Evolutionary conservation across 1,140 invertebrate genomes (phyloP).

Genomic region (Apolygus lucorum): DNA sequence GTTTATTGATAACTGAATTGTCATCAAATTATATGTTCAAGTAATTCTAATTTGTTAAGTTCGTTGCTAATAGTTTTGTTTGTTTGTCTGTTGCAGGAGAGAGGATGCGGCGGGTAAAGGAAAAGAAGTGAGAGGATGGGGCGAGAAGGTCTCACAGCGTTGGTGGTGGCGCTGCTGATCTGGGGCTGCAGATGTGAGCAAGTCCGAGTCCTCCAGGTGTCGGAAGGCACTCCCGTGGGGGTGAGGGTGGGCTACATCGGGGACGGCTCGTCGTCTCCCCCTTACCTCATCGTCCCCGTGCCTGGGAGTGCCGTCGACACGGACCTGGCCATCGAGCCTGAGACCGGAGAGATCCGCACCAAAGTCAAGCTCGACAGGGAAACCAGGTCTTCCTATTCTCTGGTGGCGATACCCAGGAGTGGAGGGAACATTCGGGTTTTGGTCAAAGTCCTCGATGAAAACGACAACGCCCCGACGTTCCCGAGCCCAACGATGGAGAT

Average conservation of each 20-base stretch:
- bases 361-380: conserved; percentile 81
- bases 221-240: conserved; percentile 74
- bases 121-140: conserved; percentile 9
- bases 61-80: too few relatives aligned
- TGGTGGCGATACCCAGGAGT: conserved; percentile 79
- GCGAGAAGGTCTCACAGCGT: conserved; percentile 4
- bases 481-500: conserved; percentile 68
- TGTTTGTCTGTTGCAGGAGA: conserved; percentile 7
- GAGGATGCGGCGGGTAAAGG: conserved; percentile 10
- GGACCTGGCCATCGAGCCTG: conserved; percentile 76
- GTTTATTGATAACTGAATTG: too few relatives aligned
- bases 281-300: conserved; percentile 81
- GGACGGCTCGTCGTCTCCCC: conserved; percentile 61
- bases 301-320: conserved; percentile 76
- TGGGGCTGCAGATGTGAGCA: conserved; percentile 47
- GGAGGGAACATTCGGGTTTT: conserved; percentile 76
- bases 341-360: conserved; percentile 85
- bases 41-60: too few relatives aligned
- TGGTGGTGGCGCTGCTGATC: conserved; percentile 37
- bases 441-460: conserved; percentile 88
- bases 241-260: conserved; percentile 79
- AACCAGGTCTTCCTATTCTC: conserved; percentile 69
- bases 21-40: too few relatives aligned
- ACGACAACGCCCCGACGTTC: conserved; percentile 93
- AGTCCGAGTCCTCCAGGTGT: conserved; percentile 72